These are phyloP conservation scores for Aplodontia rufa DNA, from an alignment of 2,113 vertebrate species.

Conservation along the genomic window DNA sequence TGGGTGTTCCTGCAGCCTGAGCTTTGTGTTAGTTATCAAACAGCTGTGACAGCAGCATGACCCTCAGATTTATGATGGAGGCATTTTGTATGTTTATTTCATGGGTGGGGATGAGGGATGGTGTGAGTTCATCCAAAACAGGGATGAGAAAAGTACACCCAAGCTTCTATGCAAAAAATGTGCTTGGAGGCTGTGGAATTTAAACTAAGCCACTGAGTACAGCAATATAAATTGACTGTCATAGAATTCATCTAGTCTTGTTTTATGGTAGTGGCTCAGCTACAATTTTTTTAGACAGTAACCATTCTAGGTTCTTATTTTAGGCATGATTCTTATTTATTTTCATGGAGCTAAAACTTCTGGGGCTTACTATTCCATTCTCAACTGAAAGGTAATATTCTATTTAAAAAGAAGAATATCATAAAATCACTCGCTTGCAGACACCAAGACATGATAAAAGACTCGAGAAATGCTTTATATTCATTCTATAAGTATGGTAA, in stretches of 20 bases:
- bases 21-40: not conserved
- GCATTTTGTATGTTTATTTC: not conserved
- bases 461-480: not conserved
- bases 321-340: conserved; percentile 67
- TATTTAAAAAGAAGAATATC: conserved; percentile 41
- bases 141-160: not conserved
- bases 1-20: not conserved
- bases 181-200: conserved; percentile 63
- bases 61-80: not conserved
- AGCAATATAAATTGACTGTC: conserved; percentile 31
- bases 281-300: conserved; percentile 36
- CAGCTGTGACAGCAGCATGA: not conserved
- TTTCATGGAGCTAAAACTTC: conserved; percentile 67
- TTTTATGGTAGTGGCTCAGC: conserved; percentile 50
- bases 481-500: conserved; percentile 49
- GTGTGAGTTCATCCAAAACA: not conserved
- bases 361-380: conserved; percentile 66
- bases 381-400: conserved; percentile 67
- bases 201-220: conserved; percentile 47
- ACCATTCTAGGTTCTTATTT: conserved; percentile 36
- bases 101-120: rapidly evolving
- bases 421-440: conserved; percentile 74
- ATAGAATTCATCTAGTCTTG: conserved; percentile 42
- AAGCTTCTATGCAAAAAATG: conserved; percentile 33
- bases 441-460: conserved; percentile 54